These are phyloP conservation scores for Channallabes apus DNA, from an alignment of 2,797 vertebrate species.

Conservation along the genomic window DNA sequence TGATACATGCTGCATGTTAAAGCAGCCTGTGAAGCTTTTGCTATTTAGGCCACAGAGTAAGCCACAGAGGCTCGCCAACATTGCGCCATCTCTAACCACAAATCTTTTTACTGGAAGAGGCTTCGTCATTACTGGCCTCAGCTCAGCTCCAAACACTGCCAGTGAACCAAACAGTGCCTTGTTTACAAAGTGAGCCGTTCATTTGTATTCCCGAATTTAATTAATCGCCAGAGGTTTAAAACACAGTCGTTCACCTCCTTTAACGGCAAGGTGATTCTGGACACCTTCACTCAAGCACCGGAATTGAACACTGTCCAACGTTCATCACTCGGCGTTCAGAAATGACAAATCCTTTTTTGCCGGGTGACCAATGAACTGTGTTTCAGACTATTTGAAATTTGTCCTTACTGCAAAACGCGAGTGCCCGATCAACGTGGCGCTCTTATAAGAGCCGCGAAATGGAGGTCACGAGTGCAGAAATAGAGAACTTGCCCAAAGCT, in stretches of 20 bases:
- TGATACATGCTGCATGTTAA: constrained; percentile 15
- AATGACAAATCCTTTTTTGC: neutral
- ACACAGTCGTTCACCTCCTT: neutral
- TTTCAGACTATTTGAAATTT: neutral
- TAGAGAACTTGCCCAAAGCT: constrained; percentile 12
- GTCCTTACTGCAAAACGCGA: neutral
- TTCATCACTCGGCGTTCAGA: neutral
- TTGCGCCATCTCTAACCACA: constrained; percentile 73
- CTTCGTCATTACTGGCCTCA: constrained; percentile 75
- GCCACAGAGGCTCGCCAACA: constrained; percentile 74
- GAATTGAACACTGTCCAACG: neutral
- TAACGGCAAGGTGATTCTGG: neutral
- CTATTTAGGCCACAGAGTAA: constrained; percentile 74
- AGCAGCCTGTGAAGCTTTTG: constrained; percentile 63
- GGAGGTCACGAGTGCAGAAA: constrained; percentile 7
- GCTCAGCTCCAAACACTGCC: constrained; percentile 58
- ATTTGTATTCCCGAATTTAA: constrained; percentile 1
- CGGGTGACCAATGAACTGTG: neutral
- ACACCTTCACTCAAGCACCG: neutral
- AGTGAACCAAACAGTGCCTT: neutral
- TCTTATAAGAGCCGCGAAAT: constrained; percentile 7
- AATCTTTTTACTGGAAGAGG: constrained; percentile 73
- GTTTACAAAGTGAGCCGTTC: constrained; percentile 13
- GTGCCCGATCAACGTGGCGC: neutral
- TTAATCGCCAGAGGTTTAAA: neutral